Percentiles rank a stretch among this genome's conserved stretches.
These are phyloP conservation scores for Pogonomyrmex barbatus DNA, from an alignment of 1,140 invertebrate genomes.

Conservation along the genomic window DNA sequence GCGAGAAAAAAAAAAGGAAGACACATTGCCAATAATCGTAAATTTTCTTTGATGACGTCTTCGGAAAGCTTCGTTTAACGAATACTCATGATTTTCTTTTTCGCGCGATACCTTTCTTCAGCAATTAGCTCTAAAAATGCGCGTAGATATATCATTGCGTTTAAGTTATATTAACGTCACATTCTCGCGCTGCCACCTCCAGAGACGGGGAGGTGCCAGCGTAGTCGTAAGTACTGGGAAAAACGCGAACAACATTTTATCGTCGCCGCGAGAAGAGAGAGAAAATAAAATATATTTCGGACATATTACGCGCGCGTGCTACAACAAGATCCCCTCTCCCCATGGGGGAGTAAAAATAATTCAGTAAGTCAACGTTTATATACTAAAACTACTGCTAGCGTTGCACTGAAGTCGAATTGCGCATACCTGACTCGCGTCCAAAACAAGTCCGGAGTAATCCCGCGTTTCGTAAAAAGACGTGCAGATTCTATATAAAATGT, in stretches of 20 bases:
- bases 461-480: background rate
- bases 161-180: slow-evolving; percentile 41
- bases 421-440: slow-evolving; percentile 20
- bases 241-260: slow-evolving; percentile 51
- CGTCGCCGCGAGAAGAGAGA: slow-evolving; percentile 55
- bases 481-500: background rate
- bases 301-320: slow-evolving; percentile 11
- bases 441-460: slow-evolving; percentile 15
- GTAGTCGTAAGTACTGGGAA: slow-evolving; percentile 55
- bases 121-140: slow-evolving; percentile 30
- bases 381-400: slow-evolving; percentile 21
- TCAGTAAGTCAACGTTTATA: background rate
- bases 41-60: background rate
- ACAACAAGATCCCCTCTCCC: background rate
- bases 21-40: background rate
- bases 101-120: slow-evolving; percentile 5
- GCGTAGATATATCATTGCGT: slow-evolving; percentile 8
- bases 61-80: background rate
- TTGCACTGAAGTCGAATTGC: slow-evolving; percentile 31
- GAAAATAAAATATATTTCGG: slow-evolving; percentile 53
- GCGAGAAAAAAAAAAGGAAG: slow-evolving; percentile 16
- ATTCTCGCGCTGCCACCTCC: slow-evolving; percentile 51
- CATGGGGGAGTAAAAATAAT: background rate
- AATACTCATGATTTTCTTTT: background rate
- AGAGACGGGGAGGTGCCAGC: slow-evolving; percentile 32